phyloP scores from a whole-genome alignment of 2,888 invertebrate genomes.

The Rhagophthalmus giganteus region DNA sequence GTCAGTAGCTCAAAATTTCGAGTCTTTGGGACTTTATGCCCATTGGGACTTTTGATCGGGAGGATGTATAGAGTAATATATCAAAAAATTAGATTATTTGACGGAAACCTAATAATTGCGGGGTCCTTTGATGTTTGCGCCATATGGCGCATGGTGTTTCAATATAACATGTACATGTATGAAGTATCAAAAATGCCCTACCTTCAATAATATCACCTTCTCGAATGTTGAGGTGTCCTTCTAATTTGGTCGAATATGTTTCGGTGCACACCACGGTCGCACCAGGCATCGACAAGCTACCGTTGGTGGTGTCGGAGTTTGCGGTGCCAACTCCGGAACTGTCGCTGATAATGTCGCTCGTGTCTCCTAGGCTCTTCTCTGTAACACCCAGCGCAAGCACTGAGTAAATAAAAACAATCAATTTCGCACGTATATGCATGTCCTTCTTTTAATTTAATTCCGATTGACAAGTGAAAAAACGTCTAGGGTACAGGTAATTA shows the following conservation, averaged over 20 bases:
- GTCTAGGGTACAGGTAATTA: too few species aligned
- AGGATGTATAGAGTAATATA: too few species aligned
- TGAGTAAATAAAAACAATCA: slow-evolving; percentile 42
- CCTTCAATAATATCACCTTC: slow-evolving; percentile 93
- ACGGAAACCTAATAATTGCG: too few species aligned
- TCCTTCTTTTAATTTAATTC: too few species aligned
- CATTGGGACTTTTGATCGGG: too few species aligned
- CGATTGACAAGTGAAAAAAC: too few species aligned
- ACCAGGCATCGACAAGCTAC: slow-evolving; percentile 76
- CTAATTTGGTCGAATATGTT: slow-evolving; percentile 71
- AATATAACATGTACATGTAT: neutral
- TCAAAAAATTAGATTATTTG: too few species aligned
- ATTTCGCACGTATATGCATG: too few species aligned
- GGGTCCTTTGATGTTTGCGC: too few species aligned
- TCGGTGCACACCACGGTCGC: slow-evolving; percentile 86
- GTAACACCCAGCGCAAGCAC: slow-evolving; percentile 58
- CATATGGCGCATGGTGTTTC: neutral
- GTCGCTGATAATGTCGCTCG: slow-evolving; percentile 89
- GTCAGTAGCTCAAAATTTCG: too few species aligned
- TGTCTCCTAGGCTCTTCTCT: slow-evolving; percentile 90
- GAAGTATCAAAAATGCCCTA: slow-evolving; percentile 43
- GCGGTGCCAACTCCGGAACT: slow-evolving; percentile 90
- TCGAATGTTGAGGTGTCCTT: slow-evolving; percentile 78
- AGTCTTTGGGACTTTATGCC: too few species aligned
- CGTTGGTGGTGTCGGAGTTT: slow-evolving; percentile 80